Base-by-base conservation (phyloP, 1,140 invertebrate species). In the Penaeus japonicus region DNA sequence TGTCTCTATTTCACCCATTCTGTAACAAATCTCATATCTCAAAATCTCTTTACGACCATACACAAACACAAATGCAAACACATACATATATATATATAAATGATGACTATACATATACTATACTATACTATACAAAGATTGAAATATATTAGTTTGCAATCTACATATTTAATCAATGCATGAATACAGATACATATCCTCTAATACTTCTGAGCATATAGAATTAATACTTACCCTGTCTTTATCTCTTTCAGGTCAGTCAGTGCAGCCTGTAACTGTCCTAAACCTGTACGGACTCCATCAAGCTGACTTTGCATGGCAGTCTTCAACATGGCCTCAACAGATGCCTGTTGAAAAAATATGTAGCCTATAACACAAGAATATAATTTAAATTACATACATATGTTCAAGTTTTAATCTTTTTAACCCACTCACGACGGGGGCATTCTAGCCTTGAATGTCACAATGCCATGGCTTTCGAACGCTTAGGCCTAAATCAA, bases 251-350 rank as follows among this genome's bases (percentile, higher is more conserved):
- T 92, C 10, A 99, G 96, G 93, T 98, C 97, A 91, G 96, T 94
- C 32, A 97, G 93, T 65, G 97, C 96, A 47, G 94, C 94, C 91
- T 97, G 95, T 22, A 99, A 93, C 92, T 99, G 97, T 91, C 96
- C 96, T n/a, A 99, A 94, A 0, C 98, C 98, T 18, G 97, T 96
- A 91, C 96, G 94, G 0, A 99, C 98, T 0, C 98, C 98, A 93
- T 99, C 98, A 59, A 99, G 92, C 93, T 99, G 98, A 91, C 97
- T 98, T 93, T 99, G 98, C 94, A 99, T 97, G 10, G 98, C 97
- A n/a, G 98, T 99, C 93, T 99, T 99, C 24, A 99, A 93, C 94
- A 99, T 97, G 20, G 98, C 97, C 93, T 99, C 98, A 35, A 99
- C 97, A 10, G 98, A 98, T 1, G 97, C 97, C 93, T 99, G 78